Conservation (phyloP, 2,888 invertebrate species). For the Drosophila borealis region DNA sequence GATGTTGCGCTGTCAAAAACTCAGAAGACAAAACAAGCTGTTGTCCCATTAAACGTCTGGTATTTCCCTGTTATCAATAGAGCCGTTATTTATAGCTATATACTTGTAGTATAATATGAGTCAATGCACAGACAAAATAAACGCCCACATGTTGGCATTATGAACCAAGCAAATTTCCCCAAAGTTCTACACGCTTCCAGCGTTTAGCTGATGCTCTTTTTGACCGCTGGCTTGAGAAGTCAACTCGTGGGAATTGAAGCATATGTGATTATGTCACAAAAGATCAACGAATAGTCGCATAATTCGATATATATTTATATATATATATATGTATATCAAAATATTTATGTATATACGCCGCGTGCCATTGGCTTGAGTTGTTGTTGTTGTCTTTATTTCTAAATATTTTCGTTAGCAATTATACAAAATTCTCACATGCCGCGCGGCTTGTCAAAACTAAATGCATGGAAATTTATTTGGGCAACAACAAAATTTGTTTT, state of each 20-base stretch:
- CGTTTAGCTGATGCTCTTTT: slow-evolving; percentile 13
- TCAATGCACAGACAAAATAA: slow-evolving; percentile 3
- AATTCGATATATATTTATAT: slow-evolving; percentile 13
- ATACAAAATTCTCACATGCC: slow-evolving; percentile 34
- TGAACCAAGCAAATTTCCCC: not conserved
- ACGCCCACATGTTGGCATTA: not conserved
- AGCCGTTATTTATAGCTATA: not conserved
- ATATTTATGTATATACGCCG: slow-evolving; percentile 21
- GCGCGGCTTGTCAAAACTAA: slow-evolving; percentile 40
- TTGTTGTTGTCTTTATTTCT: slow-evolving; percentile 7
- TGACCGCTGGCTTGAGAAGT: slow-evolving; percentile 20
- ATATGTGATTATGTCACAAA: slow-evolving; percentile 35
- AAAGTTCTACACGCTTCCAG: slow-evolving; percentile 12
- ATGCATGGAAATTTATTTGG: slow-evolving; percentile 66
- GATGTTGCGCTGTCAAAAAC: not conserved
- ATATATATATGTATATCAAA: not conserved
- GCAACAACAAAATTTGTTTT: slow-evolving; percentile 54
- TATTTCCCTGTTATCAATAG: slow-evolving; percentile 11
- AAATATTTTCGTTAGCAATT: slow-evolving; percentile 41
- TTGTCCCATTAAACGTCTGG: slow-evolving; percentile 2
- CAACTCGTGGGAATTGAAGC: slow-evolving; percentile 1
- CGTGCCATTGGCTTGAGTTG: slow-evolving; percentile 28
- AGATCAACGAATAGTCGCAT: slow-evolving; percentile 21
- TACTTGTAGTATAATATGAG: not conserved
- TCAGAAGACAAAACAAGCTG: not conserved